A percentile compares a stretch with the other conserved stretches of the same genome.
Evolutionary conservation across 2,113 vertebrate genomes (phyloP).

Genomic region (Vulpes lagopus): DNA sequence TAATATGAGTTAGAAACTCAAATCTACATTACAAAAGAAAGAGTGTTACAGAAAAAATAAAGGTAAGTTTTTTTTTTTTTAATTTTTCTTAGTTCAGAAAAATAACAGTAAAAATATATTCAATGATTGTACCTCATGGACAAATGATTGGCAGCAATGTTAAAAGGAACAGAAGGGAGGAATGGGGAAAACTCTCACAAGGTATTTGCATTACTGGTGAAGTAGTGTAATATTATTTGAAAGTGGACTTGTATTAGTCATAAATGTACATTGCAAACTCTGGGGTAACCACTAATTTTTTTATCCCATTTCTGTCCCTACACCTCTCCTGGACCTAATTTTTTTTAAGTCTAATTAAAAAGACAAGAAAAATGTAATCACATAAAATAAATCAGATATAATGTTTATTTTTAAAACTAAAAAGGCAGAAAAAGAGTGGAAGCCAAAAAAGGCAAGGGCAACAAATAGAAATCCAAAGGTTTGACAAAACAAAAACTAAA

Average conservation of each 20-base stretch:
- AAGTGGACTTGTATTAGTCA: slow-evolving; percentile 31
- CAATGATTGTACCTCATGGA: neutral
- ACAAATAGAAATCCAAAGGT: neutral
- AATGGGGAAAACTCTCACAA: neutral
- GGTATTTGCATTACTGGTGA: neutral
- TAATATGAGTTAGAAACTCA: neutral
- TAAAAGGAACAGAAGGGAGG: neutral
- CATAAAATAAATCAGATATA: neutral
- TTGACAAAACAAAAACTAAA: neutral
- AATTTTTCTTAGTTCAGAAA: slow-evolving; percentile 24
- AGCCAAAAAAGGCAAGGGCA: neutral
- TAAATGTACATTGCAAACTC: slow-evolving; percentile 27
- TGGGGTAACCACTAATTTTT: neutral
- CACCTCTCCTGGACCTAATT: neutral
- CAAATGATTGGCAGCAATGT: neutral
- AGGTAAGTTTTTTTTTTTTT: neutral
- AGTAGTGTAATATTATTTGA: neutral
- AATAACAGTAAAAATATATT: neutral
- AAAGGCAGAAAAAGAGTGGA: neutral
- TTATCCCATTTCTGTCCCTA: neutral
- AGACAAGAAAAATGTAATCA: neutral
- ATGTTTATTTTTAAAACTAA: slow-evolving; percentile 20
- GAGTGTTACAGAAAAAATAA: neutral
- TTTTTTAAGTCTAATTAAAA: neutral
- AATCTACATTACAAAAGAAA: neutral